Conservation (phyloP, 2,113 vertebrate genomes). For the Candoia aspera region DNA sequence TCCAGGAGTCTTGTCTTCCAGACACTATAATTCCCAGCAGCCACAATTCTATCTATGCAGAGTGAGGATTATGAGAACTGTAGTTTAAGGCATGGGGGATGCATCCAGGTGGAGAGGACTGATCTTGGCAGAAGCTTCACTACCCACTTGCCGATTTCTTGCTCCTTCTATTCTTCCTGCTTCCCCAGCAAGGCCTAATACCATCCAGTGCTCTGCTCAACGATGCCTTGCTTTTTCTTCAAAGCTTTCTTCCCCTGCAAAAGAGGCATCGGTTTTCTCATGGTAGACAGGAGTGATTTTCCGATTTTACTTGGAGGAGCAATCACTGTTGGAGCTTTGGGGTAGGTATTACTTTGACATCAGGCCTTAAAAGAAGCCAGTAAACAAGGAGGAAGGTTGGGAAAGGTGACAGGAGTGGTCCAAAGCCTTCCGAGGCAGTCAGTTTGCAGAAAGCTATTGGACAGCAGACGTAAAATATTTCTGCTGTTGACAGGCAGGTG, state of each 20-base stretch:
- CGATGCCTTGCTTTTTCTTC: not conserved
- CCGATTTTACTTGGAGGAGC: not conserved
- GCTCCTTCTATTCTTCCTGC: not conserved
- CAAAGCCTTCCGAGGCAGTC: not conserved
- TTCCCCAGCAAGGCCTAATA: not conserved
- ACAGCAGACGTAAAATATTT: not conserved
- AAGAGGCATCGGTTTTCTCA: not conserved
- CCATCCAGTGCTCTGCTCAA: not conserved
- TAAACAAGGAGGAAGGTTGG: not conserved
- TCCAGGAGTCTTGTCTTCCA: not conserved
- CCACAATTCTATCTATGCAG: not conserved
- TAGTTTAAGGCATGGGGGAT: not conserved
- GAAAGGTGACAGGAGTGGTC: not conserved
- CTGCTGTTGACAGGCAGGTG: not conserved
- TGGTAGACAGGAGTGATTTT: not conserved
- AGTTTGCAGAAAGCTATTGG: not conserved
- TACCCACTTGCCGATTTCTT: not conserved
- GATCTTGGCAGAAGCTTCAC: not conserved
- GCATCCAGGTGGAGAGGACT: not conserved
- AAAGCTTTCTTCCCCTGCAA: not conserved
- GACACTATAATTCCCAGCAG: not conserved
- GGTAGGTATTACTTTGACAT: not conserved
- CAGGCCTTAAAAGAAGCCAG: not conserved
- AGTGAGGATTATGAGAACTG: not conserved
- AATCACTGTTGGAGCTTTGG: not conserved